phyloP scores from a whole-genome alignment of 2,888 invertebrate genomes.

The Caenorhabditis angaria region DNA sequence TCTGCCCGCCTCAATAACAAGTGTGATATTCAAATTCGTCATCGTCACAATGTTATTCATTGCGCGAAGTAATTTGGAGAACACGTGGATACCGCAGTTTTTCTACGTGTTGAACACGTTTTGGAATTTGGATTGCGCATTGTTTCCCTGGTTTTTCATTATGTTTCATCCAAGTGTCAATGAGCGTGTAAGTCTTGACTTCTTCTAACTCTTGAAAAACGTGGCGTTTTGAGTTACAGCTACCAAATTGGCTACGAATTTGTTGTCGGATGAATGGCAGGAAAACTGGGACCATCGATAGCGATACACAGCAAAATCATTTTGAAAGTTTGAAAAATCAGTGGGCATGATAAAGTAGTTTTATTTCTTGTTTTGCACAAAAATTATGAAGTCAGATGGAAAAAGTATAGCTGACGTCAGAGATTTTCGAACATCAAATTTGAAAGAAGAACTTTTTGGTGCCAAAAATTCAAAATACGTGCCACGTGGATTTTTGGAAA shows the following conservation, averaged over 20 bases:
- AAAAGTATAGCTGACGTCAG: too few relatives aligned
- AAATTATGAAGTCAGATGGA: too few relatives aligned
- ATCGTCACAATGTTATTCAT: constrained; percentile 16
- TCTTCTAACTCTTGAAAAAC: neutral
- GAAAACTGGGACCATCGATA: neutral
- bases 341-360: neutral
- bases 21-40: constrained; percentile 14
- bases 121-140: constrained; percentile 25
- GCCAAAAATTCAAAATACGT: too few relatives aligned
- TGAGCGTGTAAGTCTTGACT: neutral
- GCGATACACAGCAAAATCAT: neutral
- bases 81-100: constrained; percentile 10
- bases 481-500: too few relatives aligned
- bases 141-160: constrained; percentile 33
- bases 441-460: too few relatives aligned
- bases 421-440: too few relatives aligned
- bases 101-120: constrained; percentile 26
- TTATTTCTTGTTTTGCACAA: too few relatives aligned
- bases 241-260: neutral
- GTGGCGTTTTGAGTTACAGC: neutral
- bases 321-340: neutral
- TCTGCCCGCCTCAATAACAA: constrained; percentile 19
- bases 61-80: constrained; percentile 7
- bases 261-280: neutral
- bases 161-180: constrained; percentile 17